Base-by-base conservation (phyloP, 2,888 invertebrate species). In the Amiota communis region DNA sequence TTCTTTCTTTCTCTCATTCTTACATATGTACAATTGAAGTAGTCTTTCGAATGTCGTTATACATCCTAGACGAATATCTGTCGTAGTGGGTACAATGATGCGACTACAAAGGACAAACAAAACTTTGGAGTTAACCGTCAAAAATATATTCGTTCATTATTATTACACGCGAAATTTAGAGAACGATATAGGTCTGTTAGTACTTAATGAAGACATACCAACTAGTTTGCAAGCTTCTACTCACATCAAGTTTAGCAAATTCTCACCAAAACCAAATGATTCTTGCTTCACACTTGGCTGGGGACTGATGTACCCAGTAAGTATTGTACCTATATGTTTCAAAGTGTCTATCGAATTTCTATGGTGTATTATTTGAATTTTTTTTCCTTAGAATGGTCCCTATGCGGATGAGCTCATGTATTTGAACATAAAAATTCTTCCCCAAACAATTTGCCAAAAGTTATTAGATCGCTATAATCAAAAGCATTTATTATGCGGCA, bases 171-270 rank as follows among this genome's bases (percentile, higher is more conserved):
- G 74, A 2, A 71, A 70, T 9, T 70, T 73, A 1, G 17, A 49
- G 8, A 59, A 80, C 46, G 78, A 81, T 61, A 73, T 82, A n/a
- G 81, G 80, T 4, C 8, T 83, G 68, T 12, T 82, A 8, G 74
- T 73, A 2, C 70, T 83, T 8, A 63, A 61, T 8, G 23, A 20
- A 0, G 48, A 67, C 3, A 71, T 76, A 15, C 74, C 79, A 2
- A n/a, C 12, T 46, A 36, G 46, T 6, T 11, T 20, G 13, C n/a
- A 63, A n/a, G 13, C n/a, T 23, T n/a, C 47, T 13, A 36, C 36
- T 9, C 13, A 11, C n/a, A 63, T 63, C 6, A 15, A 72, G 9
- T 3, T 72, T 15, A 49, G 61, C 2, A 57, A 23, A 13, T 46
- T 70, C 12, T 9, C 36, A 9, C 36, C 76, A 1, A 1, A 8